These are phyloP conservation scores for Halichoerus grypus DNA, from an alignment of 2,113 vertebrate genomes.

Conservation along the genomic window DNA sequence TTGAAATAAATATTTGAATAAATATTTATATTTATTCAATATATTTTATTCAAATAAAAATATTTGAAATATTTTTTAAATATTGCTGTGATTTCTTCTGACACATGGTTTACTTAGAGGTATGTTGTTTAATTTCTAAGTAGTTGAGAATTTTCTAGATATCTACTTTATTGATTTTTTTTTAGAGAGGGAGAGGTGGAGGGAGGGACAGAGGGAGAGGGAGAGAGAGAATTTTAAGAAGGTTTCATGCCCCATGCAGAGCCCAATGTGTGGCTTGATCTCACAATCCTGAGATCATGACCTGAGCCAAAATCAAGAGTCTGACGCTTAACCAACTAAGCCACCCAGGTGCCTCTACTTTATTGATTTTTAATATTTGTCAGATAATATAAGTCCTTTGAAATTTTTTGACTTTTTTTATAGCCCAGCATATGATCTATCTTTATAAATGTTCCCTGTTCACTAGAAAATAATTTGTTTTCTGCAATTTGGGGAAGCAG, in stretches of 20 bases:
- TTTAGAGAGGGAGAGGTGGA: not conserved
- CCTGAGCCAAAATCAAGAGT: not conserved
- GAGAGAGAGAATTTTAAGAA: not conserved
- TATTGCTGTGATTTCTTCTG: not conserved
- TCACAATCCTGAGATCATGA: not conserved
- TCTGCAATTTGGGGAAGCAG: not conserved
- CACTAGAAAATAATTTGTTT: slow-evolving; percentile 6
- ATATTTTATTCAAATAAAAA: no score
- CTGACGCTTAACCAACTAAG: not conserved
- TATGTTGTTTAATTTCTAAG: not conserved
- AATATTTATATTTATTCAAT: not conserved
- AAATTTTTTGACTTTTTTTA: not conserved
- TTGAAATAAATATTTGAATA: not conserved
- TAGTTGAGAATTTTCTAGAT: not conserved
- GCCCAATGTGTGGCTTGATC: not conserved
- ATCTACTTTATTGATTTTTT: not conserved
- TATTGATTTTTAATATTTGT: not conserved
- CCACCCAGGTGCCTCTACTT: not conserved
- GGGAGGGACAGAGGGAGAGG: not conserved
- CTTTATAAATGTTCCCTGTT: not conserved
- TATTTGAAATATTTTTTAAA: slow-evolving; percentile 10
- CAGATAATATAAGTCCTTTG: not conserved
- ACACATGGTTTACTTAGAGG: not conserved
- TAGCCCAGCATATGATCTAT: not conserved
- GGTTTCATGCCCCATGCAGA: not conserved